Evolutionary conservation across 2,888 invertebrate genomes (phyloP), one percentile per base, ranked within the genome.

Genomic region (Dicyrtomina minuta): DNA sequence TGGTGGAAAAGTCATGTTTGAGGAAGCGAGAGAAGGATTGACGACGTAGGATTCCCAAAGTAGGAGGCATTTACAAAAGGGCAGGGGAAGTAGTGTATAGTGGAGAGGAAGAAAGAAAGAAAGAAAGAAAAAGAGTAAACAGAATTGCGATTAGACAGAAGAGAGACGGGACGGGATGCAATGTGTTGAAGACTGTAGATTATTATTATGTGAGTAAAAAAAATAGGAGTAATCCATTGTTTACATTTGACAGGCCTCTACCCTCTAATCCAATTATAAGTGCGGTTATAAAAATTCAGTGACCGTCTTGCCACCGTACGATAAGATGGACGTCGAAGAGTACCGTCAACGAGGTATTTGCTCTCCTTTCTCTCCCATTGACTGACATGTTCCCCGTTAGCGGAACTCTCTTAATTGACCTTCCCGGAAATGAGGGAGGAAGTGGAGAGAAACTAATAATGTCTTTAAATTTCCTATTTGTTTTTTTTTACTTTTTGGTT

Each of bases 251-350:
- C 76, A 77, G 76, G 75, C 46, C 72, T 67, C 71, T 22, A 44
- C 4, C 24, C 17, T 76, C n/a, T 55, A 76, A 77, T 77, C 77
- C 77, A 77, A 77, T 77, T 77, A 77, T 75, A 75, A 75, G 74
- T 74, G 77, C 73, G 72, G 70, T 71, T 73, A 71, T 74, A 74
- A 73, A 72, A 73, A 73, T 73, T 74, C 72, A 69, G 66, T 58
- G 64, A 71, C 66, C 58, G 70, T 59, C 67, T 73, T 74, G 72
- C 65, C 73, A 70, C 69, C 41, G 60, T 46, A n/a, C 43, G 70
- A 70, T 70, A 74, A 68, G 71, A 81, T 81, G 81, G 80, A 81
- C 74, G 78, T 79, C 68, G 80, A 80, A 72, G 80, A 81, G 73
- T 81, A 80, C 70, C 78, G 81, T 56, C 75, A 77, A 70, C 67